Evolutionary conservation across 2,797 vertebrate species (phyloP).

Genomic region (Luscinia megarhynchos): DNA sequence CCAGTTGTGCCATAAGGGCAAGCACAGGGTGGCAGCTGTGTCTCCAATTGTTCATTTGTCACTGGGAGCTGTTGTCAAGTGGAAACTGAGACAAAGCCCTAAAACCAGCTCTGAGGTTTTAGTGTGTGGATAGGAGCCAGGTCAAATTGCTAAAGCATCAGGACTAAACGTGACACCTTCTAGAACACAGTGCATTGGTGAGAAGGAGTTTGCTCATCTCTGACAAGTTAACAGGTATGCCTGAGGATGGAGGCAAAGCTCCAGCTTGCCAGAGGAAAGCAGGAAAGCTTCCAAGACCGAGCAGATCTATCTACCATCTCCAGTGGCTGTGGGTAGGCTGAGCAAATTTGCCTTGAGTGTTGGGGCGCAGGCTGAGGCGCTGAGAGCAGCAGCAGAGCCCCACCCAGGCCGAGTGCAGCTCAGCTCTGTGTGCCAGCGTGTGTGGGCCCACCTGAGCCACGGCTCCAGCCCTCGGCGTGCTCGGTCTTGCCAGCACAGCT

Average conservation of each 20-base stretch:
- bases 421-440: not conserved
- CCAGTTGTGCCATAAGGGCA: not conserved
- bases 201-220: not conserved
- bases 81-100: conserved; percentile 41
- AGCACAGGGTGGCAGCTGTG: not conserved
- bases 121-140: not conserved
- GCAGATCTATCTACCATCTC: not conserved
- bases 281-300: not conserved
- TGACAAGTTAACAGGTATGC: not conserved
- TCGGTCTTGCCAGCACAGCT: not conserved
- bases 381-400: not conserved
- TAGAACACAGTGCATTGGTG: not conserved
- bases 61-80: not conserved
- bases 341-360: not conserved
- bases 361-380: accelerated
- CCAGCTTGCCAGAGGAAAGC: not conserved
- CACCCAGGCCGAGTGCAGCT: not conserved
- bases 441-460: not conserved
- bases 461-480: not conserved
- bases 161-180: not conserved
- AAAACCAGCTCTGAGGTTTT: not conserved
- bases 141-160: not conserved
- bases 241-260: not conserved
- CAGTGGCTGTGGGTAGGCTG: not conserved
- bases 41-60: accelerated